phyloP scores from a whole-genome alignment of 2,113 vertebrate genomes.

The Myotis davidii region DNA sequence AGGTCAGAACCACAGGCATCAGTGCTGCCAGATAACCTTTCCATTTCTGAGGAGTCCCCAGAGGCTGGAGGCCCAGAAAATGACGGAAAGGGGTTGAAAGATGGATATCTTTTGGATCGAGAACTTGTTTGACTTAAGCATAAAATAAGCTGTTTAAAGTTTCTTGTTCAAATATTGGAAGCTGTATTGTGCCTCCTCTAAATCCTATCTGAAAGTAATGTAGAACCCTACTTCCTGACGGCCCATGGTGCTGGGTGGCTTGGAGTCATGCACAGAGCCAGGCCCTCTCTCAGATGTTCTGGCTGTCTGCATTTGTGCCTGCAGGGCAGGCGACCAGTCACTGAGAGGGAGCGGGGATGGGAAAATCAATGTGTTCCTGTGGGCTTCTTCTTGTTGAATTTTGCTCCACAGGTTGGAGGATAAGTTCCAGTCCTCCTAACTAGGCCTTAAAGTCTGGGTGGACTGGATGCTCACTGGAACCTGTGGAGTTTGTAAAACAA shows the following conservation, averaged over 20 bases:
- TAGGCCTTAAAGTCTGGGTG: slow-evolving; percentile 5
- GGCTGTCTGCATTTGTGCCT: neutral
- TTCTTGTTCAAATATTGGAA: neutral
- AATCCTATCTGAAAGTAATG: neutral
- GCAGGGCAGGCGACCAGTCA: neutral
- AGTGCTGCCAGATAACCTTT: neutral
- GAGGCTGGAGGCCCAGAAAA: neutral
- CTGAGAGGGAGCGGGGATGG: neutral
- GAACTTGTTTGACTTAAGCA: slow-evolving; percentile 1
- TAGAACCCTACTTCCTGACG: neutral
- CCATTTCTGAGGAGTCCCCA: neutral
- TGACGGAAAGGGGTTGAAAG: neutral
- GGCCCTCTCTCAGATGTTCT: neutral
- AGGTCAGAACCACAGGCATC: neutral
- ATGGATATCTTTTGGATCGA: neutral
- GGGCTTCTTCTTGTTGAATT: slow-evolving; percentile 52
- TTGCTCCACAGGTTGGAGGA: slow-evolving; percentile 45
- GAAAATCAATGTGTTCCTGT: neutral
- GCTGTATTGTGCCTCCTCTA: neutral
- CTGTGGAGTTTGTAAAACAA: neutral
- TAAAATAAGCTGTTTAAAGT: neutral
- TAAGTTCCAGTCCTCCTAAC: slow-evolving; percentile 30
- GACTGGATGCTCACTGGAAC: neutral
- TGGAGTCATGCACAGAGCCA: neutral
- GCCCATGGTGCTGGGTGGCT: neutral